Conservation (phyloP, 2,888 invertebrate genomes). For the Acronicta leporina region DNA sequence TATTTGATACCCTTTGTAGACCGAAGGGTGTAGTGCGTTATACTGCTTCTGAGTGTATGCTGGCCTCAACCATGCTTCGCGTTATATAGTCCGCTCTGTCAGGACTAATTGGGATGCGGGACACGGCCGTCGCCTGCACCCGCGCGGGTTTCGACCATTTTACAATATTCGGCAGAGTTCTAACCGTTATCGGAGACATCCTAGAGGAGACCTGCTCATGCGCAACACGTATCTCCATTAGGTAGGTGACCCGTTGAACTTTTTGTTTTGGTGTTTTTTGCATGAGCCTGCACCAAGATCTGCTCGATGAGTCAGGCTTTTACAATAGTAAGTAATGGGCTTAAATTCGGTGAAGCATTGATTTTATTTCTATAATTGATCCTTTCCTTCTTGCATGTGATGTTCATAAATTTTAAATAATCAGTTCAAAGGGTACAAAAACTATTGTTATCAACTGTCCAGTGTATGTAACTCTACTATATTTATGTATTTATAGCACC, state of each 20-base stretch:
- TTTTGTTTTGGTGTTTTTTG: constrained; percentile 67
- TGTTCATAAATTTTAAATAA: no score
- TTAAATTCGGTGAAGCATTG: constrained; percentile 7
- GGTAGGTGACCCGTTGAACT: constrained; percentile 71
- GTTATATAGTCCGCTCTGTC: constrained; percentile 80
- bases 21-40: constrained; percentile 70
- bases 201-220: constrained; percentile 71
- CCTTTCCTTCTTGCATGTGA: background rate
- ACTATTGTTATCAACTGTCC: background rate
- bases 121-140: constrained; percentile 73
- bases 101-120: constrained; percentile 81
- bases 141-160: constrained; percentile 69
- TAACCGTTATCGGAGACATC: constrained; percentile 81
- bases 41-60: constrained; percentile 72
- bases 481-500: constrained; percentile 41
- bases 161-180: constrained; percentile 75
- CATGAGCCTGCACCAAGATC: constrained; percentile 46
- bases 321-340: constrained; percentile 36
- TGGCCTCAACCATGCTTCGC: constrained; percentile 63
- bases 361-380: background rate
- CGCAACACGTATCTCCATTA: constrained; percentile 72
- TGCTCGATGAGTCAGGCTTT: constrained; percentile 45
- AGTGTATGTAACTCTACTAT: constrained; percentile 12
- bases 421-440: no score
- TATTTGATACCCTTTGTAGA: constrained; percentile 56